Evolutionary conservation across 2,113 vertebrate genomes (phyloP), one percentile per base, ranked within the genome.

Genomic region (Leucopternis melanops): DNA sequence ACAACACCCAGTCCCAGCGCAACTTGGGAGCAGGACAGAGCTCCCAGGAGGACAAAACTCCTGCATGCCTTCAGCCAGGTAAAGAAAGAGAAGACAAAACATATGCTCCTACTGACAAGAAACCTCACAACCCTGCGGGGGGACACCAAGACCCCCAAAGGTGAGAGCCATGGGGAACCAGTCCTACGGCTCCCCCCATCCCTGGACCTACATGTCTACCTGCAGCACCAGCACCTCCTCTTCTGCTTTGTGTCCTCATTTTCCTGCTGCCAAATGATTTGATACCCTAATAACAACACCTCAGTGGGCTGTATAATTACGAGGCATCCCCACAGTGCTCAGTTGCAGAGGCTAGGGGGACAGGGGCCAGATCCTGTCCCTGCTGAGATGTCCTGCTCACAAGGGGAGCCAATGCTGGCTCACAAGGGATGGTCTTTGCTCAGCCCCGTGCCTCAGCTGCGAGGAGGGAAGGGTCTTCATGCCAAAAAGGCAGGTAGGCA

Each of bases 51-150:
- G 18, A 49, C n/a, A 45, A 49, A 92, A 47, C 17, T 73, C 44
- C 59, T 14, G 6, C 10, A 13, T 10, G 18, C 6, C 16, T 85
- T 74, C 3, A 6, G 36, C 31, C 17, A 58, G 21, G 5, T 36
- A 0, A 47, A 55, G 55, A 42, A 22, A n/a, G 7, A 44, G 52
- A 59, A 4, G 55, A 10, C 7, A 74, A 78, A 78, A 78, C 1
- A 0, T 49, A 0, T 45, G n/a, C 8, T 92, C 38, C 65, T 25
- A 16, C 38, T 40, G 34, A 32, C 0, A 3, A 27, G 65, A 78
- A 82, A 9, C 8, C 44, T 79, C 10, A 4, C 29, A 88, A 20
- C 8, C 38, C 38, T 0, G 0, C 6, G 10, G 29, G 38, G 42
- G 31, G 34, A 17, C 52, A n/a, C 34, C 0, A 1, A 40, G 65